Evolutionary conservation across 2,888 invertebrate genomes (phyloP), one percentile per base, ranked within the genome.

Genomic region (Thumatha senex): DNA sequence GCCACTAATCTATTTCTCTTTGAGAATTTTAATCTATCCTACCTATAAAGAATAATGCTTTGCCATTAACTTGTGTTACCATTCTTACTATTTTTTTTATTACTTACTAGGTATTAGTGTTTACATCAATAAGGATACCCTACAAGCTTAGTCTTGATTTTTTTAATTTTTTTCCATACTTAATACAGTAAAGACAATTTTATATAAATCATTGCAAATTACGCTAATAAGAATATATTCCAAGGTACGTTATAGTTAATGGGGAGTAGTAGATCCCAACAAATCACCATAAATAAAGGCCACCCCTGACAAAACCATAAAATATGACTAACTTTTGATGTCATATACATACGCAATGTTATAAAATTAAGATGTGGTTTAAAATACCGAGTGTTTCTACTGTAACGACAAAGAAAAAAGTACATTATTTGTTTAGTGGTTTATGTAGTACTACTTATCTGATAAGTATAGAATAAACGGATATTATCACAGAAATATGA

Each of bases 321-420:
- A 59, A 67, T 64, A 75, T 82, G 80, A 84, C 74, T 83, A 84
- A 82, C 54, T 55, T 54, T 77, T 84, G 81, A 85, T 84, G 83
- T 85, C 84, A 84, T 78, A 55, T 40, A 31, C 54, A 43, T 24
- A 5, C 18, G 18, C 18, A 7, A 40, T 40, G n/a, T 18, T 40
- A 24, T 29, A 30, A 30, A 9, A 41, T 41, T 5, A 41, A 30
- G 40, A 29, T 10, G 13, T n/a, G 10, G 7, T n/a, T 31, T 15
- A 31, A 40, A 18, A 48, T n/a, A n/a, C n/a, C 12, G 48, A 8
- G 0, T 49, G 33, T 54, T 48, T 35, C 14, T 40, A 45, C 13
- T 13, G 7, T 10, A 34, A 33, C 14, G 38, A 34, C 40, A 38
- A 52, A 53, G 46, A 48, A 51, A 51, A 48, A 50, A 59, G 45